phyloP scores from a whole-genome alignment of 2,113 vertebrate genomes.

The Hassar affinis region DNA sequence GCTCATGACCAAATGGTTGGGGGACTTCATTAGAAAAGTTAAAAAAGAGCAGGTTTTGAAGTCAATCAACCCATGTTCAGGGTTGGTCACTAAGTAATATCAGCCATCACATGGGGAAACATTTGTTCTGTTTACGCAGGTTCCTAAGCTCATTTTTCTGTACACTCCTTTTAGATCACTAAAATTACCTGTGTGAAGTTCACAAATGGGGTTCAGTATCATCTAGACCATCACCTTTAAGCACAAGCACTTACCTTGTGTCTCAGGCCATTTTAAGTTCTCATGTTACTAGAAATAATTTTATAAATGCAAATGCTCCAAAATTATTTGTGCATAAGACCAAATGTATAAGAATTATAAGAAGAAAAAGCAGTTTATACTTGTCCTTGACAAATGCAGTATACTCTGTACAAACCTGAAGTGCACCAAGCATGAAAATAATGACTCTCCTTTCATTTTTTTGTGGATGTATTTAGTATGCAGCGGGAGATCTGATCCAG shows the following conservation, averaged over 20 bases:
- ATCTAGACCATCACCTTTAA: too few species aligned
- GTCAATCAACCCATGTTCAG: too few species aligned
- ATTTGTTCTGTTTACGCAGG: background rate
- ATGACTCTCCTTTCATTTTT: background rate
- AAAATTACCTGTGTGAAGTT: too few species aligned
- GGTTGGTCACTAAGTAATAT: too few species aligned
- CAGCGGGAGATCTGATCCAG: slow-evolving; percentile 82
- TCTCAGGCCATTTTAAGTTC: background rate
- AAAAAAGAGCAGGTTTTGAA: background rate
- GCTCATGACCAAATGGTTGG: background rate
- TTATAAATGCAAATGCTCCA: background rate
- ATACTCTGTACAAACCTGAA: background rate
- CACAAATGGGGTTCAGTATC: too few species aligned
- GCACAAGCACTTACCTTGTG: background rate
- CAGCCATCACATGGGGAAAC: too few species aligned
- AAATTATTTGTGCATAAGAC: background rate
- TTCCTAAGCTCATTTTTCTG: background rate
- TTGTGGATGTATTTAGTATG: slow-evolving; percentile 62
- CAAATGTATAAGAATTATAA: background rate
- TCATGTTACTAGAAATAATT: too few species aligned
- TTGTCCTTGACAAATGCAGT: background rate
- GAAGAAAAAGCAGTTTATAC: background rate
- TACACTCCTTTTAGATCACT: background rate
- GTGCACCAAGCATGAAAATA: background rate
- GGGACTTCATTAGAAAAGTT: background rate